Conservation (phyloP, 2,888 invertebrate species). For the Willowsia nigromaculata region DNA sequence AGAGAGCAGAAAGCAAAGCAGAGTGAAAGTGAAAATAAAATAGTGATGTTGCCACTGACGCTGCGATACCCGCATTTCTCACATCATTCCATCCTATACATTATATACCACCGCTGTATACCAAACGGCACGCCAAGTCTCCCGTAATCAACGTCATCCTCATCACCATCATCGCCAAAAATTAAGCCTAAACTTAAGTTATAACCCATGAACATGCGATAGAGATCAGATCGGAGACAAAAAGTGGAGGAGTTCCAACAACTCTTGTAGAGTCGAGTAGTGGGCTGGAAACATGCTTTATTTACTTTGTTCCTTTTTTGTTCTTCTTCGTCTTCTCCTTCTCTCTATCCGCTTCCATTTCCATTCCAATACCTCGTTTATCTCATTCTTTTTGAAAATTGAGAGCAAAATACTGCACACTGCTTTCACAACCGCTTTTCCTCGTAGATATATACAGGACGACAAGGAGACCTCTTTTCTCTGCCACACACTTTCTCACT, state of each 20-base stretch:
- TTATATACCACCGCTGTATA: not conserved
- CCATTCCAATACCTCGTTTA: constrained; percentile 7
- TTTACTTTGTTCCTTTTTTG: not conserved
- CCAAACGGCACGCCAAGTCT: not conserved
- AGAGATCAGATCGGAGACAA: not conserved
- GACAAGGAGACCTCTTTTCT: not conserved
- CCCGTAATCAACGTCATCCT: not conserved
- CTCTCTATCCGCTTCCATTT: constrained; percentile 14
- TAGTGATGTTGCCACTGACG: too few species aligned
- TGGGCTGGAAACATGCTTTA: too few species aligned
- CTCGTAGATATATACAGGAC: too few species aligned
- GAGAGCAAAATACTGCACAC: not conserved
- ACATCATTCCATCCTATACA: not conserved
- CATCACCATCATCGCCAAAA: not conserved
- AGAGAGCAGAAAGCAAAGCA: not conserved
- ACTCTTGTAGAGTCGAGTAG: not conserved
- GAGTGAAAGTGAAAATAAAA: not conserved
- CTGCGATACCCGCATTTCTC: too few species aligned
- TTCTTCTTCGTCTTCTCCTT: too few species aligned
- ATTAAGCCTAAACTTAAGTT: not conserved
- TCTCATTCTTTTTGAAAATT: not conserved
- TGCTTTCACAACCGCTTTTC: too few species aligned
- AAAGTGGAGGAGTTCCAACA: not conserved
- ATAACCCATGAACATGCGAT: not conserved
- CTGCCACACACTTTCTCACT: not conserved